Evolutionary conservation across 2,113 vertebrate species (phyloP), one percentile per base, ranked within the genome.

Genomic region (Calonectris borealis): DNA sequence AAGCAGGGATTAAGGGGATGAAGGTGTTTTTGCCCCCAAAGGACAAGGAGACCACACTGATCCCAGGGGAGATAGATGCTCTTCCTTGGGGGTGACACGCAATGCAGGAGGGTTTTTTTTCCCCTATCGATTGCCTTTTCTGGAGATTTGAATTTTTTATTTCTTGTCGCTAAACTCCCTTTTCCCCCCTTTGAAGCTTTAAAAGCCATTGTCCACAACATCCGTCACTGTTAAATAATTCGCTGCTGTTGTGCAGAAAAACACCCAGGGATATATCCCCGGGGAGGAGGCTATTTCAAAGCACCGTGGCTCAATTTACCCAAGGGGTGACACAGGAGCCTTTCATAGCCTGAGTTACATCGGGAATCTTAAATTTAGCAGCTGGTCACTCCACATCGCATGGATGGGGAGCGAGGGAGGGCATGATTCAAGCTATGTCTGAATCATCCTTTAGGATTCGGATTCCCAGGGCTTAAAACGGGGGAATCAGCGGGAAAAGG

Each of bases 51-150:
- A 65, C 6, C 32, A 3, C 21, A 0, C 6, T 4, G 62, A 49
- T 31, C 6, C 51, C 4, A 2, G 34, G 46, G 38, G 42, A 69
- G 49, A 88, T 46, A 69, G 49, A 88, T 46, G 20, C 7, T 55
- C 5, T 77, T 77, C 72, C 20, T 55, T 10, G 21, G 54, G 52
- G 31, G 34, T 38, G 64, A 16, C 26, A 13, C 0, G 2, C 3
- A 2, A 13, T 0, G 6, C 7, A 3, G 46, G 48, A 69, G 31
- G 32, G 6, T 11, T 36, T 0, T 14, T 44, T 4, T 5, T 14
- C 3, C 5, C 3, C 10, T 3, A 3, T 38, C 17, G 0, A 16
- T 21, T 62, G 24, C 31, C 6, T 83, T 86, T 65, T 46, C 7
- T 18, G 27, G 34, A 8, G n/a, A 14, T 48, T 31, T 38, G 3